A percentile compares a stretch with the other conserved stretches of the same genome.
These are phyloP conservation scores for Drosophila kanekoi DNA, from an alignment of 2,888 invertebrate species.

Conservation along the genomic window DNA sequence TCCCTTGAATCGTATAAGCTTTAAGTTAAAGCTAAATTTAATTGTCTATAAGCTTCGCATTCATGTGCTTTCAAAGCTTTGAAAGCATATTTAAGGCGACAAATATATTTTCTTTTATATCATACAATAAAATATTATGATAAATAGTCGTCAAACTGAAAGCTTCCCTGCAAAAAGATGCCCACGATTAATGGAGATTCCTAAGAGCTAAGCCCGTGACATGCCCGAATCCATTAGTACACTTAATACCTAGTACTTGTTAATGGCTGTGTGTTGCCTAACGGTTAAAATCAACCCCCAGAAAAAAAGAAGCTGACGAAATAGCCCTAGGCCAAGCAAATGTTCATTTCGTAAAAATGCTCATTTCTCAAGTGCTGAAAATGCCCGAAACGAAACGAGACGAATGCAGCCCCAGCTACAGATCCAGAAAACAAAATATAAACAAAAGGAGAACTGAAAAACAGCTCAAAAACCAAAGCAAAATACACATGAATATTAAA, in stretches of 20 bases:
- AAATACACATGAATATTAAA: constrained; percentile 67
- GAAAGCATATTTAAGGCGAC: no score
- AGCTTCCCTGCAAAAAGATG: no score
- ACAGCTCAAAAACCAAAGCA: constrained; percentile 7
- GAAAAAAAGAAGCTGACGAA: constrained; percentile 9
- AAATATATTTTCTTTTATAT: no score
- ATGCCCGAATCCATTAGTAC: constrained; percentile 42
- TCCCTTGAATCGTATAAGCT: no score
- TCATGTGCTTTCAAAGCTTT: no score
- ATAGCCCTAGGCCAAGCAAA: constrained; percentile 69
- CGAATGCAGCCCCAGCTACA: constrained; percentile 32
- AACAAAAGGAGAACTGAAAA: not conserved
- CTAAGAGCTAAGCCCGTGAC: not conserved
- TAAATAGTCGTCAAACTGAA: no score
- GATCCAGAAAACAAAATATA: not conserved
- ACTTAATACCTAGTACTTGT: constrained; percentile 26
- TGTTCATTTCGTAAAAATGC: constrained; percentile 74
- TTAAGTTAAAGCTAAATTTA: no score
- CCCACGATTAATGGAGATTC: not conserved
- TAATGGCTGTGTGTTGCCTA: constrained; percentile 35
- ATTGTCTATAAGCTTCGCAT: no score
- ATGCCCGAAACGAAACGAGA: constrained; percentile 47
- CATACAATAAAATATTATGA: no score
- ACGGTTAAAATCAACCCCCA: constrained; percentile 35
- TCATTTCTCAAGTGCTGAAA: constrained; percentile 76